A percentile compares a stretch with the other conserved stretches of the same genome.
Evolutionary conservation across 2,888 invertebrate genomes (phyloP).

Genomic region (Parascotia fuliginaria): DNA sequence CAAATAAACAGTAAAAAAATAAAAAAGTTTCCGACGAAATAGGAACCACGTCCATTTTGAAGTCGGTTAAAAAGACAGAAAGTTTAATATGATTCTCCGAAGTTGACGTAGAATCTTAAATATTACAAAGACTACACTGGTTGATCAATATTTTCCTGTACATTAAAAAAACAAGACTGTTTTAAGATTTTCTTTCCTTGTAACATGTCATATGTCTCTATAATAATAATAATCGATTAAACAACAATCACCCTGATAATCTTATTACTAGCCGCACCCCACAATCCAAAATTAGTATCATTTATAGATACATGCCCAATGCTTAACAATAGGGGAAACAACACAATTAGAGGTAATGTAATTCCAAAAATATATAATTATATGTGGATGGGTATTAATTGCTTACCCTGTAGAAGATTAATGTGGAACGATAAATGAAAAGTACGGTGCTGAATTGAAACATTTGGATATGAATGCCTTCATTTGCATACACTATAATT

Average conservation of each 20-base stretch:
- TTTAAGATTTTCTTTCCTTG: no score
- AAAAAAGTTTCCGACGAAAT: no score
- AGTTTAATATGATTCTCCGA: no score
- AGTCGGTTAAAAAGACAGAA: no score
- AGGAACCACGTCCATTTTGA: no score
- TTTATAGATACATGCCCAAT: slow-evolving; percentile 5
- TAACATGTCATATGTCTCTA: no score
- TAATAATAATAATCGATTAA: no score
- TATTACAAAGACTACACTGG: no score
- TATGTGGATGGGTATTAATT: slow-evolving; percentile 48
- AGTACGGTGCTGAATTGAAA: slow-evolving; percentile 72
- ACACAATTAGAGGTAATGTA: slow-evolving; percentile 11
- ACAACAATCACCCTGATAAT: not conserved
- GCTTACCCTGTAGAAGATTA: slow-evolving; percentile 58
- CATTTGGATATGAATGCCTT: slow-evolving; percentile 72
- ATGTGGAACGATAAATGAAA: slow-evolving; percentile 72
- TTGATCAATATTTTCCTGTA: no score
- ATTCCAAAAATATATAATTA: slow-evolving; percentile 24
- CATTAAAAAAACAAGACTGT: no score
- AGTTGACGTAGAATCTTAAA: no score
- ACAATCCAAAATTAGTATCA: slow-evolving; percentile 3
- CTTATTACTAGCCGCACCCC: not conserved
- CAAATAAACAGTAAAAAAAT: no score
- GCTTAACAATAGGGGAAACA: slow-evolving; percentile 2
- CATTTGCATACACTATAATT: slow-evolving; percentile 79